phyloP scores from a whole-genome alignment of 2,113 vertebrate genomes.

The Triplophysa tibetana region DNA sequence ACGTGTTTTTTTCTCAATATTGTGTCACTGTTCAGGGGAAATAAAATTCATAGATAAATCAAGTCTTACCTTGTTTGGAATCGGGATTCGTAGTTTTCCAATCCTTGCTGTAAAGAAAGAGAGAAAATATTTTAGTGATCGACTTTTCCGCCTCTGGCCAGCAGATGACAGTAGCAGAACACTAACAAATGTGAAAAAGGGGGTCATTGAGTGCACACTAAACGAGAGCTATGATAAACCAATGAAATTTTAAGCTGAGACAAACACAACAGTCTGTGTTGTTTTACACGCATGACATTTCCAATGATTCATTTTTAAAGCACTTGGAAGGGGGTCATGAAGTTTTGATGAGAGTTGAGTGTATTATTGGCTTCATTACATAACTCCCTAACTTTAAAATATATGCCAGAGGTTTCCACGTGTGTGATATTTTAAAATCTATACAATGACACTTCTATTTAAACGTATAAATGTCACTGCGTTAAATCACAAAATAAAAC shows the following conservation, averaged over 20 bases:
- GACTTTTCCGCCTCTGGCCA: conserved; percentile 36
- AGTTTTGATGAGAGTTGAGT: not conserved
- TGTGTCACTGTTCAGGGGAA: not conserved
- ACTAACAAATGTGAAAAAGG: not conserved
- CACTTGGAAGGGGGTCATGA: not conserved
- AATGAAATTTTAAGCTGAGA: not conserved
- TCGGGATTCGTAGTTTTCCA: conserved; percentile 85
- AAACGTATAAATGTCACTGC: no score
- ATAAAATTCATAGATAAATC: not conserved
- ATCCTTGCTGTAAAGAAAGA: conserved; percentile 67
- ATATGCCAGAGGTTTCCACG: no score
- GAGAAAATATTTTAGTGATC: conserved; percentile 8
- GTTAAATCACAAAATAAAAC: no score
- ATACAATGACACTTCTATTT: no score
- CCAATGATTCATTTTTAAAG: not conserved
- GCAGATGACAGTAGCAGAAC: conserved; percentile 55
- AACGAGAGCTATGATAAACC: not conserved
- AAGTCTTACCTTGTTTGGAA: conserved; percentile 86
- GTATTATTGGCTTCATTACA: no score
- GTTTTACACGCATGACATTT: no score
- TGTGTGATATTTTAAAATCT: no score
- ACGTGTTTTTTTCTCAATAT: not conserved
- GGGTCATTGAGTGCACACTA: conserved; percentile 18
- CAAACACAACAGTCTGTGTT: not conserved
- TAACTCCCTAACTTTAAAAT: no score